These are phyloP conservation scores for Trypoxylus dichotomus DNA, from an alignment of 1,140 invertebrate species.

Conservation along the genomic window DNA sequence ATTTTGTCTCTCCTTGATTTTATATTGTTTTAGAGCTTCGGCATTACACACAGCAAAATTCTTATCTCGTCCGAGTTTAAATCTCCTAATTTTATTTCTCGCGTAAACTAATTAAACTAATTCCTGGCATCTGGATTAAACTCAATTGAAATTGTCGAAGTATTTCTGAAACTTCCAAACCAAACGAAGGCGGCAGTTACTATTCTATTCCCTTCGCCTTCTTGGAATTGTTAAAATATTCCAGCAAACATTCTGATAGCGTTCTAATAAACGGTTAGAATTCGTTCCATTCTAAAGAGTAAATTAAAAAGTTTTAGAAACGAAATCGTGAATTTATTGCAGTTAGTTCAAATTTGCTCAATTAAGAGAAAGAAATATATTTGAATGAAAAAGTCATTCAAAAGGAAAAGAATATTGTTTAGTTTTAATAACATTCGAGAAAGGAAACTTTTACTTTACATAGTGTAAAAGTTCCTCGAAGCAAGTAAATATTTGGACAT, in stretches of 20 bases:
- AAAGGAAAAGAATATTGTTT: background rate
- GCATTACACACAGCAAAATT: background rate
- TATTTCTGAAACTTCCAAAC: background rate
- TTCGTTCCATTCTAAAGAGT: background rate
- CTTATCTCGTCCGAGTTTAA: background rate
- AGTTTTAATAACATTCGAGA: background rate
- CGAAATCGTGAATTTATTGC: too few species aligned
- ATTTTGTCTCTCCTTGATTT: background rate
- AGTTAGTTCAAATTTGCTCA: background rate
- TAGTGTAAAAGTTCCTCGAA: background rate
- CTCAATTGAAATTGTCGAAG: conserved; percentile 1
- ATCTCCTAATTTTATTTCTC: conserved; percentile 4
- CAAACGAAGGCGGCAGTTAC: background rate
- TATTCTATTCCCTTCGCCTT: background rate
- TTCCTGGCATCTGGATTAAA: conserved; percentile 1
- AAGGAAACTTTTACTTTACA: background rate
- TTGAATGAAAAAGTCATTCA: background rate
- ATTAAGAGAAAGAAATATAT: background rate
- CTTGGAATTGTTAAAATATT: conserved; percentile 13
- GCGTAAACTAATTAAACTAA: conserved; percentile 16
- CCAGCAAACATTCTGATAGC: background rate
- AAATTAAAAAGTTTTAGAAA: background rate
- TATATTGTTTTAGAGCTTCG: background rate
- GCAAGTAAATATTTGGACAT: background rate
- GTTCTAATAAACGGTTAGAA: background rate